A percentile compares a stretch with the other conserved stretches of the same genome.
Conservation (phyloP, 2,888 invertebrate genomes). For the Cetonia aurata region DNA sequence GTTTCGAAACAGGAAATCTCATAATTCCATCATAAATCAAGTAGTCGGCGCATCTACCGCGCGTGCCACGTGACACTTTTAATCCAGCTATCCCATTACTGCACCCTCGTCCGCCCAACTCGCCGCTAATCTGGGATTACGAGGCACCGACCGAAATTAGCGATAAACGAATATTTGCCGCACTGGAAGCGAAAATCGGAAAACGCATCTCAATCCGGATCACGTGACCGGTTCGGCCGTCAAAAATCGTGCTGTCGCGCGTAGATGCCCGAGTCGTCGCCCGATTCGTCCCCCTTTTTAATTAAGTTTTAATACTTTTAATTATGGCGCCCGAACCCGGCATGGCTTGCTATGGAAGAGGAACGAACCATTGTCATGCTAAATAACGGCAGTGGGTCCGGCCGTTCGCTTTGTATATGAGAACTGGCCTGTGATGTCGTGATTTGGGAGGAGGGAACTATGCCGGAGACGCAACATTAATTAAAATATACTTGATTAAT, state of each 20-base stretch:
- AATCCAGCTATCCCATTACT: slow-evolving; percentile 6
- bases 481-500: slow-evolving; percentile 26
- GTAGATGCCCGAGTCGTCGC: slow-evolving; percentile 5
- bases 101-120: not conserved
- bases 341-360: slow-evolving; percentile 2
- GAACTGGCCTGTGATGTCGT: not conserved
- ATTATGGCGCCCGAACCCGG: slow-evolving; percentile 1
- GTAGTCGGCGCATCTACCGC: slow-evolving; percentile 9
- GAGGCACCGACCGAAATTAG: slow-evolving; percentile 6
- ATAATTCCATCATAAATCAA: slow-evolving; percentile 19
- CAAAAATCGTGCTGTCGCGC: no score
- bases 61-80: slow-evolving; percentile 8
- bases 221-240: not conserved
- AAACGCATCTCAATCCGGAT: not conserved
- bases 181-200: slow-evolving; percentile 1
- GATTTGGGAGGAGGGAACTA: not conserved
- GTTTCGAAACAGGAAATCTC: not conserved
- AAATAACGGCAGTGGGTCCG: slow-evolving; percentile 13
- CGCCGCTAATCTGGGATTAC: slow-evolving; percentile 12
- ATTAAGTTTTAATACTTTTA: slow-evolving; percentile 27
- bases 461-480: slow-evolving; percentile 15
- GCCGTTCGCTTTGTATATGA: not conserved
- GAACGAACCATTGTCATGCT: slow-evolving; percentile 3
- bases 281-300: slow-evolving; percentile 10
- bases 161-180: slow-evolving; percentile 14